phyloP scores from a whole-genome alignment of 2,888 invertebrate species.

The Drosophila trichaetosa region DNA sequence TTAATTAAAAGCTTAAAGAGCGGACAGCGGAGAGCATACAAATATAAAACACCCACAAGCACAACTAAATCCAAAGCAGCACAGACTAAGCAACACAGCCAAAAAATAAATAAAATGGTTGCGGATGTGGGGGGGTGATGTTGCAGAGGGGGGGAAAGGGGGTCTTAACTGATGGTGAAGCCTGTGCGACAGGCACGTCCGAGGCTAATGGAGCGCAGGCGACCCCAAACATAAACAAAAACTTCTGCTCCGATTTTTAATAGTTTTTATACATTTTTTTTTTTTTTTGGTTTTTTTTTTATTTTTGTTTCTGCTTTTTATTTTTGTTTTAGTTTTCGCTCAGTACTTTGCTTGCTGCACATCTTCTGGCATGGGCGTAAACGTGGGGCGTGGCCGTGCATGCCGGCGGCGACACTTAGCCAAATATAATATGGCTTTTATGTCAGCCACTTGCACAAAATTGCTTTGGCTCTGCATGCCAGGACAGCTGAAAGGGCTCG shows the following conservation, averaged over 20 bases:
- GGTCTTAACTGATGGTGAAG: slow-evolving; percentile 1
- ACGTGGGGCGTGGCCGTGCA: slow-evolving; percentile 35
- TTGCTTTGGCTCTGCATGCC: slow-evolving; percentile 57
- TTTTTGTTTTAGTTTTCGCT: slow-evolving; percentile 8
- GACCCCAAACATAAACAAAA: slow-evolving; percentile 76
- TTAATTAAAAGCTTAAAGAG: slow-evolving; percentile 74
- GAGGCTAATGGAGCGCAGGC: slow-evolving; percentile 73
- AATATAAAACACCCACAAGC: slow-evolving; percentile 35
- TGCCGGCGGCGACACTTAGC: slow-evolving; percentile 76
- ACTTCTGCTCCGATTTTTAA: slow-evolving; percentile 75
- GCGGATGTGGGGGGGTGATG: neutral
- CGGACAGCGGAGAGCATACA: slow-evolving; percentile 30
- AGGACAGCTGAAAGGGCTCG: neutral
- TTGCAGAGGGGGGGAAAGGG: neutral
- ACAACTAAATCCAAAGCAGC: slow-evolving; percentile 54
- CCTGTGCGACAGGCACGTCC: slow-evolving; percentile 61
- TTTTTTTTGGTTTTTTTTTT: neutral
- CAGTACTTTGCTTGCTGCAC: slow-evolving; percentile 29
- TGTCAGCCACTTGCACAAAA: slow-evolving; percentile 78
- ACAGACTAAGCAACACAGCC: slow-evolving; percentile 4
- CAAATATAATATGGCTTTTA: slow-evolving; percentile 80
- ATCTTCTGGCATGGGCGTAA: slow-evolving; percentile 6
- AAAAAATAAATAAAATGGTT: neutral
- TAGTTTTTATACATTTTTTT: slow-evolving; percentile 54
- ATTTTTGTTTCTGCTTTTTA: neutral